Evolutionary conservation across 2,113 vertebrate genomes (phyloP).

Genomic region (Lepisosteus osseus): DNA sequence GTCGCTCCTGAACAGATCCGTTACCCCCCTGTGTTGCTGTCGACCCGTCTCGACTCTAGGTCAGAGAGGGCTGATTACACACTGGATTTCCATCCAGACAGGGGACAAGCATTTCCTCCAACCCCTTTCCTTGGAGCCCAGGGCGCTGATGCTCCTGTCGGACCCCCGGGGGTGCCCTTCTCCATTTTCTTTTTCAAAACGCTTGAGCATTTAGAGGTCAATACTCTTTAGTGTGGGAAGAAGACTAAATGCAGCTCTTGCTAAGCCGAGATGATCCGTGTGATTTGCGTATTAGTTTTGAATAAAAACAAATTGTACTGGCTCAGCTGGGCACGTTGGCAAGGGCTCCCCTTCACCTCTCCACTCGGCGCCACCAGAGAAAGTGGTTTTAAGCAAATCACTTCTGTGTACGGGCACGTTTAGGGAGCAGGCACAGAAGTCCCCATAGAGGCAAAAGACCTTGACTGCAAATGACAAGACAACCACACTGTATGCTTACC

Average conservation of each 20-base stretch:
- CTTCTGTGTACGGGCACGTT: not conserved
- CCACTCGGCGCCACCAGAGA: not conserved
- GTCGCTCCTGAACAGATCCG: too few relatives aligned
- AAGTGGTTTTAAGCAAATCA: not conserved
- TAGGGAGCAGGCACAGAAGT: not conserved
- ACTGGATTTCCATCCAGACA: too few relatives aligned
- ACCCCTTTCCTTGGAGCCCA: conserved; percentile 1
- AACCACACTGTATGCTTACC: too few relatives aligned
- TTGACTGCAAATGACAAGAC: too few relatives aligned
- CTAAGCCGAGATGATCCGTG: not conserved
- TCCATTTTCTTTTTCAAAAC: not conserved
- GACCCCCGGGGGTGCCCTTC: not conserved
- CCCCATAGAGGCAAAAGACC: not conserved
- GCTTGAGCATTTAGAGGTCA: not conserved
- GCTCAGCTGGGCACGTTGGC: too few relatives aligned
- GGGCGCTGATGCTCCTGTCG: not conserved
- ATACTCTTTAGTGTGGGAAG: too few relatives aligned
- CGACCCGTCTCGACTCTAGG: too few relatives aligned
- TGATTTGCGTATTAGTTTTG: conserved; percentile 9
- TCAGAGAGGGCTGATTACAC: too few relatives aligned
- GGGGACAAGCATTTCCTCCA: too few relatives aligned
- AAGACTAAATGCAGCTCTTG: too few relatives aligned
- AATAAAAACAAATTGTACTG: conserved; percentile 3
- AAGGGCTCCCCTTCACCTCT: not conserved
- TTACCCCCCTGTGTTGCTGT: too few relatives aligned